phyloP scores from a whole-genome alignment of 2,888 invertebrate genomes.

The Camptogramma bilineatum region DNA sequence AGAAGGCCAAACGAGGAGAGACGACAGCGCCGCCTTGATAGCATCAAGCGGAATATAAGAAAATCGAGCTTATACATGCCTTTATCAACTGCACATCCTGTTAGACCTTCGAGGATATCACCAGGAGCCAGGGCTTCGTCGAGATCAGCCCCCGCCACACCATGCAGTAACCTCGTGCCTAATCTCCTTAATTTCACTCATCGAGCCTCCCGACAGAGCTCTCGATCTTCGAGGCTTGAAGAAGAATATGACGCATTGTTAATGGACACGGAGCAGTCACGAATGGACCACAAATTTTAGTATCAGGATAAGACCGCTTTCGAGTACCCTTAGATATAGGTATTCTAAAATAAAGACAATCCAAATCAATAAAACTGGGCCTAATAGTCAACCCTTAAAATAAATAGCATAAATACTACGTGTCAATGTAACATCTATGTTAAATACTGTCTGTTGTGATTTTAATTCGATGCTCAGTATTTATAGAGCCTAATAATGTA shows the following conservation, averaged over 20 bases:
- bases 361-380: constrained; percentile 26
- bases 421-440: constrained; percentile 50
- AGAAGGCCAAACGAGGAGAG: constrained; percentile 86
- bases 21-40: constrained; percentile 75
- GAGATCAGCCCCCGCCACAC: constrained; percentile 92
- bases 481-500: constrained; percentile 52
- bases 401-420: constrained; percentile 39
- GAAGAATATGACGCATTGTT: constrained; percentile 88
- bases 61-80: constrained; percentile 91
- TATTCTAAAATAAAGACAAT: constrained; percentile 8
- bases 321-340: neutral
- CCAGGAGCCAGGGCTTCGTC: constrained; percentile 87
- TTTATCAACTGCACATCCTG: constrained; percentile 73
- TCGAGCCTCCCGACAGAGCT: constrained; percentile 79
- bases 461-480: constrained; percentile 72
- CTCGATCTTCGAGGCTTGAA: constrained; percentile 74
- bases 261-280: constrained; percentile 71
- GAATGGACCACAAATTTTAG: constrained; percentile 76
- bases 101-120: constrained; percentile 67
- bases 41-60: constrained; percentile 70
- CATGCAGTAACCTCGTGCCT: constrained; percentile 89
- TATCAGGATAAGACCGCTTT: constrained; percentile 18
- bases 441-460: constrained; percentile 68
- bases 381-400: constrained; percentile 34
- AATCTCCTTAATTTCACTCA: constrained; percentile 87